Percentiles rank a stretch among this genome's conserved stretches.
Conservation (phyloP, 2,113 vertebrate genomes). For the Dendropsophus ebraccatus region DNA sequence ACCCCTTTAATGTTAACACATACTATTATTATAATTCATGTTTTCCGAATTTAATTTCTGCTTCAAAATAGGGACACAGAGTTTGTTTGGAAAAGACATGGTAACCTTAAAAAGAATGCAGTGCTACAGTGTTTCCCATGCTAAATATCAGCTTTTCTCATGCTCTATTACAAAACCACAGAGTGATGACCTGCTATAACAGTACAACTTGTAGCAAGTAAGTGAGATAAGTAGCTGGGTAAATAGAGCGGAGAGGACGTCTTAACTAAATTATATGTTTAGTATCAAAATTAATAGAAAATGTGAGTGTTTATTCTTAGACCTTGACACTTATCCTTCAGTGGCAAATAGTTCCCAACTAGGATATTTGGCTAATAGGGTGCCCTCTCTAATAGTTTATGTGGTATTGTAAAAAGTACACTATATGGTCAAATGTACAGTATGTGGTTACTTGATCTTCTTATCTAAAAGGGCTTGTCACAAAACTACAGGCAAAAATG, state of each 20-base stretch:
- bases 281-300: not conserved
- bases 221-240: not conserved
- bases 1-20: too few relatives aligned
- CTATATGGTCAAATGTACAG: too few relatives aligned
- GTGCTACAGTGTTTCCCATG: not conserved
- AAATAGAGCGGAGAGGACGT: not conserved
- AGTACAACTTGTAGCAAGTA: not conserved
- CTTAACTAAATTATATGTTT: not conserved
- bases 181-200: not conserved
- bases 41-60: not conserved
- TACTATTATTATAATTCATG: too few relatives aligned
- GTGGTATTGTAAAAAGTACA: too few relatives aligned
- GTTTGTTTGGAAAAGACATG: conserved; percentile 24
- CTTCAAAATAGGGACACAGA: not conserved
- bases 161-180: conserved; percentile 41
- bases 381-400: too few relatives aligned
- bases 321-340: not conserved
- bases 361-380: too few relatives aligned
- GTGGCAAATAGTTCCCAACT: too few relatives aligned
- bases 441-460: too few relatives aligned
- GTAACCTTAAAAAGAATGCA: conserved; percentile 8
- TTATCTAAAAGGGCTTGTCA: too few relatives aligned
- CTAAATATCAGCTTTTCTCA: conserved; percentile 18
- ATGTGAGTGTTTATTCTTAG: not conserved
- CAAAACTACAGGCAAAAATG: too few relatives aligned